Evolutionary conservation across 2,888 invertebrate genomes (phyloP), one percentile per base, ranked within the genome.

Genomic region (Ligdia adustata): DNA sequence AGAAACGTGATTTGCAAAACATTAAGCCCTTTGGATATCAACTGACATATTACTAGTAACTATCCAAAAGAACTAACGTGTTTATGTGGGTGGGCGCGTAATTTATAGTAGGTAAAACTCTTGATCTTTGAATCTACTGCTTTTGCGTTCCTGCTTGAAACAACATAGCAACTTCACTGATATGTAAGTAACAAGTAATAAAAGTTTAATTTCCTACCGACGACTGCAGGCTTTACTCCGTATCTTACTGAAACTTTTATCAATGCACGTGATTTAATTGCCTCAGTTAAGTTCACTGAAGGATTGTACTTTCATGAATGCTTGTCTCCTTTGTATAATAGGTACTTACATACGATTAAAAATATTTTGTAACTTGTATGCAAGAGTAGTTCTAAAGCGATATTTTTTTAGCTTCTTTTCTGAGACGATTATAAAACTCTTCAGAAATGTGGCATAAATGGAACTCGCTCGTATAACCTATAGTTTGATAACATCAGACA

Each of bases 1-100:
- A 55, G 41, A 45, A 53, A 55, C 46, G 64, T 79, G 79, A 79
- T 64, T 72, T 65, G 77, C 72, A 67, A 60, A 56, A 69, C 60
- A 48, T 20, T 41, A 20, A 7, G 4, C 14, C 35, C 15, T 16
- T 28, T 32, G 14, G 20, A 38, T 11, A 16, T 11, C 16, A 16
- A 15, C 15, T 16, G 27, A 26, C 29, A 49, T 32, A 48, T 20
- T 28, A 26, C 24, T 35, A 34, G 29, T 34, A 22, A 26, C 35
- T 6, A n/a, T 44, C 22, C 32, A n/a, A 14, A 13, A 37, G 27
- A 15, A 22, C 37, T 27, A 33, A 43, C 42, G 48, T 49, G 48
- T 38, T 6, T n/a, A 12, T 7, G 14, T 26, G 13, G 24, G 7
- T n/a, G n/a, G n/a, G n/a, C n/a, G n/a, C n/a, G n/a, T n/a, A n/a